Evolutionary conservation across 2,113 vertebrate species (phyloP), one percentile per base, ranked within the genome.

Genomic region (Typhlomys cinereus): DNA sequence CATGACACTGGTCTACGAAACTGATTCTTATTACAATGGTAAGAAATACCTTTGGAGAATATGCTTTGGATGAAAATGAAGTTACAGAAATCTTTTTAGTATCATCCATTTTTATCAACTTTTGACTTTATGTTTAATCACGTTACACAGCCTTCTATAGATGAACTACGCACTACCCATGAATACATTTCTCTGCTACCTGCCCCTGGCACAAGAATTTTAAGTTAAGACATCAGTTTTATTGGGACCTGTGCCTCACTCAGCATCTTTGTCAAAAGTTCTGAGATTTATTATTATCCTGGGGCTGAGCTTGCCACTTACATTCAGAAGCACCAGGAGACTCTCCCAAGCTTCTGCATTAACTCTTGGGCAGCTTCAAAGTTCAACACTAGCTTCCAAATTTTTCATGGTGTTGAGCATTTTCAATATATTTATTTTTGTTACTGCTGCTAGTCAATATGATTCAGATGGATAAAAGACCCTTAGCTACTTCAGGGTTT

Each of bases 1-100:
- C n/a, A n/a, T n/a, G n/a, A n/a, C n/a, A n/a, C n/a, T n/a, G n/a
- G n/a, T n/a, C n/a, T n/a, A 88, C 94, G 64, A 92, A 86, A 96
- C 96, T 91, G 84, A 93, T 96, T 61, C 96, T 96, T 95, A 91
- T 96, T 96, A 96, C 94, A 82, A 82, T 95, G 88, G 92, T 62
- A 86, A 80, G 46, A 84, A 87, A 57, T 92, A 89, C 31, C 39
- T 54, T 48, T 94, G 61, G 48, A 95, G 59, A 87, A 44, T 54
- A 73, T 88, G 52, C 92, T 96, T 95, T 91, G 93, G 18, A 52
- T 36, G 75, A 89, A 18, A 92, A 92, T 36, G 76, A 71, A 90
- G 34, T 44, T 81, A 54, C 61, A 90, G 27, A 79, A 50, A 12
- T 44, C 13, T 23, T 70, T 41, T 36, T 67, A 36, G 78, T 11